Base-by-base conservation (phyloP, 2,888 invertebrate species). In the Drosophila crucigera region DNA sequence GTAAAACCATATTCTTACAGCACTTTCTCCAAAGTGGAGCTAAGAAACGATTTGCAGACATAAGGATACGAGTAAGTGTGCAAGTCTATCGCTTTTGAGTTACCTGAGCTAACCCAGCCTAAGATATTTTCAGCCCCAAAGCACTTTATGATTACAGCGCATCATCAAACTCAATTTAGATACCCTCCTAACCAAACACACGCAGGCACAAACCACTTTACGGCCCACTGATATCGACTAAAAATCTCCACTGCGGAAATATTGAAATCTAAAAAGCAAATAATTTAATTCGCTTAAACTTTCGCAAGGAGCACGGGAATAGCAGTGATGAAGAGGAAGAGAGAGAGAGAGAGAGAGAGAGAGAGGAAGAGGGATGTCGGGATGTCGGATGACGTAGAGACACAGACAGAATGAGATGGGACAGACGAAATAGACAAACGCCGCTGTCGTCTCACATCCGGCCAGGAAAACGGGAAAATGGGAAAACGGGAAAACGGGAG, bases 181-280 rank as follows among this genome's bases (percentile, higher is more conserved):
- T 22, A 30, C 64, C 55, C 64, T 30, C 55, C 22, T 37, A 25
- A 65, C 49, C 39, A 31, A 25, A 35, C 31, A 54, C 54, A 54
- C 50, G 52, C 22, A 50, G 11, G 25, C 7, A 58, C 53, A 53
- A 64, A 64, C 61, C 78, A 80, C 78, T 78, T 78, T 80, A 76
- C 76, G 71, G 71, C 71, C 58, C 70, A 71, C 52, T 80, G 84
- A 84, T 89, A 85, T 90, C 80, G 84, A 86, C 89, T 81, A 73
- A 79, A 88, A 88, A 85, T 90, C 82, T 79, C 81, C 84, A 82
- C 89, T 84, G 79, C 86, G 90, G 82, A 90, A 91, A 91, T 90
- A 90, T 91, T 91, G 87, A 91, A 90, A 90, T 91, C 89, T 91
- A 84, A 89, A 87, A 87, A 87, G 84, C 89, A 90, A 90, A 90